A percentile compares a stretch with the other conserved stretches of the same genome.
Evolutionary conservation across 2,888 invertebrate genomes (phyloP).

Genomic region (Globia sparganii): DNA sequence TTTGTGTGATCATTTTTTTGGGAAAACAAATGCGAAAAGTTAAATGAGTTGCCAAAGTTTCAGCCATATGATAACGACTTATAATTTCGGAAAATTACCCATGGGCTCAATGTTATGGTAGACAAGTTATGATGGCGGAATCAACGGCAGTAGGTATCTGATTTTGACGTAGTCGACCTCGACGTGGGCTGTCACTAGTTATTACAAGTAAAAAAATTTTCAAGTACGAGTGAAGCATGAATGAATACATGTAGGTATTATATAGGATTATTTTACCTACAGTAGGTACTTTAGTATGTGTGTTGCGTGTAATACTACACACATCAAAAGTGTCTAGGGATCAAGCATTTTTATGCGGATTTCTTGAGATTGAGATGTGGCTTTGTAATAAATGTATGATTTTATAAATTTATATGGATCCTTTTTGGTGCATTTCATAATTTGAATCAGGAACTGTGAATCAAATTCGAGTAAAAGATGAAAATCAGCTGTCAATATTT

Average conservation of each 20-base stretch:
- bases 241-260: neutral
- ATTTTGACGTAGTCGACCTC: conserved; percentile 30
- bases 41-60: conserved; percentile 36
- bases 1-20: conserved; percentile 13
- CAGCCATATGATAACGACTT: neutral
- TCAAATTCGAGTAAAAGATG: no score
- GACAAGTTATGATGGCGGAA: conserved; percentile 11
- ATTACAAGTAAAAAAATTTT: conserved; percentile 1
- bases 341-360: no score
- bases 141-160: conserved; percentile 6
- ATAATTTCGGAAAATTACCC: conserved; percentile 30
- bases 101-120: conserved; percentile 9
- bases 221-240: conserved; percentile 9
- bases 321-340: no score
- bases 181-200: neutral
- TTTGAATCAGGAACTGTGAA: no score
- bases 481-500: no score
- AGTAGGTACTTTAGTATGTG: neutral
- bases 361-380: no score
- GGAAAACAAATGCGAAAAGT: conserved; percentile 34
- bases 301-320: neutral
- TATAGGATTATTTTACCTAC: neutral
- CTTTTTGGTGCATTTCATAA: no score
- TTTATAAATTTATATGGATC: no score
- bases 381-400: no score